A percentile compares a stretch with the other conserved stretches of the same genome.
Evolutionary conservation across 2,888 invertebrate species (phyloP).

Genomic region (Ochropleura plecta): DNA sequence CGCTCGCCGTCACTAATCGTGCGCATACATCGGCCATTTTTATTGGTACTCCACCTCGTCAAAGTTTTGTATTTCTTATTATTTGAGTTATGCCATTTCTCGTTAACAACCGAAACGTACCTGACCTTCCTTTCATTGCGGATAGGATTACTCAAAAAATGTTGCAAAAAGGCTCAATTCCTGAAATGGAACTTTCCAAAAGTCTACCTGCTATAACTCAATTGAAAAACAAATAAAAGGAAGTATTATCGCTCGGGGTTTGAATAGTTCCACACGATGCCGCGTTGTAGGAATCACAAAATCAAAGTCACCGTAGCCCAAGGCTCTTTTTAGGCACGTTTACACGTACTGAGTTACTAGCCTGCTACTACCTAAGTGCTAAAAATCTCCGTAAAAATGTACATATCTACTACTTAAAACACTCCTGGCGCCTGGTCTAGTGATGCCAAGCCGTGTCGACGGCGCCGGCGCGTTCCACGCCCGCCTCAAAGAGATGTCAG

Average conservation of each 20-base stretch:
- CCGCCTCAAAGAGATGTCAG: too few relatives aligned
- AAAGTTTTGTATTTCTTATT: too few relatives aligned
- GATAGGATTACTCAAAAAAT: constrained; percentile 1
- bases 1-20: too few relatives aligned
- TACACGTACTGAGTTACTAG: neutral
- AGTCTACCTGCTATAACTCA: neutral
- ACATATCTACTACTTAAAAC: too few relatives aligned
- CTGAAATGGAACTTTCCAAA: neutral
- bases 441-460: too few relatives aligned
- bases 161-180: constrained; percentile 2
- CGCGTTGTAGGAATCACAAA: neutral
- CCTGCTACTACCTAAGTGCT: neutral
- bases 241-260: constrained; percentile 2
- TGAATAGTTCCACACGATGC: constrained; percentile 6
- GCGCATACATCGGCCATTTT: too few relatives aligned
- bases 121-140: constrained; percentile 5
- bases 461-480: too few relatives aligned
- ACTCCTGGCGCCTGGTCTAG: too few relatives aligned
- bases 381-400: neutral
- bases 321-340: constrained; percentile 37
- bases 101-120: too few relatives aligned
- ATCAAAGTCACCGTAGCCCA: too few relatives aligned
- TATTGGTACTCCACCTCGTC: too few relatives aligned
- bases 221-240: constrained; percentile 28
- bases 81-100: too few relatives aligned